Percentiles rank a stretch among this genome's conserved stretches.
phyloP scores from a whole-genome alignment of 2,113 vertebrate genomes.

The Nyctereutes procyonoides region DNA sequence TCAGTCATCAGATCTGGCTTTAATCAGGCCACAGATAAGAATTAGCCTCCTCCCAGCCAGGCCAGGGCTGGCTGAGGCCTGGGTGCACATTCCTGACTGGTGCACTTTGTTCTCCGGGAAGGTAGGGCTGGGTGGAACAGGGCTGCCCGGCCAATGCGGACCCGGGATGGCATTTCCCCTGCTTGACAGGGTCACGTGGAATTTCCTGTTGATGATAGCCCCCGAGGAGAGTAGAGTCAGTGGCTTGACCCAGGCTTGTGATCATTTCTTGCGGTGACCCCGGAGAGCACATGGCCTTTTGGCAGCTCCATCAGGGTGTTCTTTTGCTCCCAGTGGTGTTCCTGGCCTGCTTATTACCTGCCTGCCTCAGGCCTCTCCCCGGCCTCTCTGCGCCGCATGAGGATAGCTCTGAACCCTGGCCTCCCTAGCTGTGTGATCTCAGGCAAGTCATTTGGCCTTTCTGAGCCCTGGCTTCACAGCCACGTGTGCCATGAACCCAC shows the following conservation, averaged over 20 bases:
- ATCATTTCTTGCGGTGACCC: not conserved
- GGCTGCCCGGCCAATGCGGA: not conserved
- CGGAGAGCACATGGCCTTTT: not conserved
- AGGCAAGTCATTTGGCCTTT: not conserved
- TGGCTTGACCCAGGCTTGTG: rapidly evolving
- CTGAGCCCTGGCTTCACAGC: not conserved
- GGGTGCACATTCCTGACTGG: not conserved
- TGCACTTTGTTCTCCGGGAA: not conserved
- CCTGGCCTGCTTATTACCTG: not conserved
- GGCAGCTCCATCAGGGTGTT: too few relatives aligned
- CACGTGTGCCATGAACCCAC: not conserved
- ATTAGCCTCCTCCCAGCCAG: not conserved
- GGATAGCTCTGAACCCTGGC: not conserved
- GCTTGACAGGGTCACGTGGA: not conserved
- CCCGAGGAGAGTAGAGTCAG: not conserved
- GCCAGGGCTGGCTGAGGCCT: not conserved
- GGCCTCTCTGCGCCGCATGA: not conserved
- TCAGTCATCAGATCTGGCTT: not conserved
- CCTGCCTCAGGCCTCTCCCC: not conserved
- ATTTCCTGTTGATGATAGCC: not conserved
- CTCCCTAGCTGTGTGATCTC: not conserved
- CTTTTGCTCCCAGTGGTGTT: too few relatives aligned
- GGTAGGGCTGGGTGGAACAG: not conserved
- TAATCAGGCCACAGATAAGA: conserved; percentile 13
- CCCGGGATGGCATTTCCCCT: not conserved